A percentile compares a stretch with the other conserved stretches of the same genome.
phyloP scores from a whole-genome alignment of 2,888 invertebrate genomes.

The Caenorhabditis virilis region DNA sequence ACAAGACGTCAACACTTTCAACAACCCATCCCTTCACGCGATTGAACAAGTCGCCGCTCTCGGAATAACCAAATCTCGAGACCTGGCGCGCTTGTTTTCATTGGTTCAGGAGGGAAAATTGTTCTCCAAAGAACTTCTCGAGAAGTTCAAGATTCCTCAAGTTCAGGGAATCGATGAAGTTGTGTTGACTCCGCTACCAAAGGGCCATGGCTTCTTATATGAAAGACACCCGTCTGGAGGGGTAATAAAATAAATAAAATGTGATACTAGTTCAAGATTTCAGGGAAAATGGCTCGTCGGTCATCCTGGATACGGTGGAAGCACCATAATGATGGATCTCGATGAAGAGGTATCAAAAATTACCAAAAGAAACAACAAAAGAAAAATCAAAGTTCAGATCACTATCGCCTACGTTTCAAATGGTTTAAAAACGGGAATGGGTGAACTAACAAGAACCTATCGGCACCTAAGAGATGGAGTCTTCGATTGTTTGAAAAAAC shows the following conservation, averaged over 20 bases:
- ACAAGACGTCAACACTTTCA: slow-evolving; percentile 63
- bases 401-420: slow-evolving; percentile 66
- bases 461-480: slow-evolving; percentile 58
- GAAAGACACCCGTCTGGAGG: slow-evolving; percentile 62
- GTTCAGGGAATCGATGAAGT: slow-evolving; percentile 59
- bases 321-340: slow-evolving; percentile 65
- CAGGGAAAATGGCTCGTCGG: slow-evolving; percentile 63
- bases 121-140: slow-evolving; percentile 50
- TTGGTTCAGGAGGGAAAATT: slow-evolving; percentile 62
- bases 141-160: slow-evolving; percentile 54
- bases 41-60: slow-evolving; percentile 64
- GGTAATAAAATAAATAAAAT: slow-evolving; percentile 26
- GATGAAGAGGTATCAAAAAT: slow-evolving; percentile 51
- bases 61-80: slow-evolving; percentile 62
- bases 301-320: slow-evolving; percentile 65
- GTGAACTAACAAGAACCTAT: slow-evolving; percentile 65
- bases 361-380: neutral
- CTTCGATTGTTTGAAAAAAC: slow-evolving; percentile 56
- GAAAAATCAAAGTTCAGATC: slow-evolving; percentile 30
- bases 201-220: slow-evolving; percentile 67
- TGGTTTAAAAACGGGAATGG: slow-evolving; percentile 67
- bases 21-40: slow-evolving; percentile 61
- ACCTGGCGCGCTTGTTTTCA: slow-evolving; percentile 61
- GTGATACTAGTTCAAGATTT: slow-evolving; percentile 9
- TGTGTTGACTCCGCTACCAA: slow-evolving; percentile 56